These are phyloP conservation scores for Drosophila neocordata DNA, from an alignment of 1,140 invertebrate genomes.

Conservation along the genomic window DNA sequence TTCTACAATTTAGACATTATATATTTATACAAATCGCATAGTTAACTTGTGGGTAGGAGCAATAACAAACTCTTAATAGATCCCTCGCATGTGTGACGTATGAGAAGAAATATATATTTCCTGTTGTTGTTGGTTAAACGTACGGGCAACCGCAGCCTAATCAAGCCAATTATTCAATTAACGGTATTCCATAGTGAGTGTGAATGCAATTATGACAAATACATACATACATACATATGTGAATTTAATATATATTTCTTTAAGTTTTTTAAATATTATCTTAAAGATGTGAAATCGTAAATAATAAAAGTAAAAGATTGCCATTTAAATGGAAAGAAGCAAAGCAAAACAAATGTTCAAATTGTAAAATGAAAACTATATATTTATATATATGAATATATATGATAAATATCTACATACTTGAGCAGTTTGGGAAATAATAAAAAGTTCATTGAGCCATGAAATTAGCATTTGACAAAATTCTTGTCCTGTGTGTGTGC, in stretches of 20 bases:
- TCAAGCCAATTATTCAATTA: constrained; percentile 11
- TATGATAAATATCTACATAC: not conserved
- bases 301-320: no score
- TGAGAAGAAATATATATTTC: not conserved
- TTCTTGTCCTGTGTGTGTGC: constrained; percentile 39
- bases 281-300: not conserved
- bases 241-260: not conserved
- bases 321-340: not conserved
- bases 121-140: not conserved
- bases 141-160: not conserved
- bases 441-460: constrained; percentile 52
- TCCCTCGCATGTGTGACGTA: not conserved
- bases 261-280: not conserved
- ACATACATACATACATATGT: no score
- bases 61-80: no score
- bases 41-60: no score
- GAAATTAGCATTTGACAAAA: constrained; percentile 80
- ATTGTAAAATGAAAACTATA: not conserved
- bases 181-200: not conserved
- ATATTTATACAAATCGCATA: no score
- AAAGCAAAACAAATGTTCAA: not conserved
- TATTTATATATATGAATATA: not conserved
- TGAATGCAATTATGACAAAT: not conserved
- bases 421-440: not conserved
- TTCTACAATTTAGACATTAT: no score